Conservation (phyloP, 2,888 invertebrate genomes). For the Agonopterix arenella region DNA sequence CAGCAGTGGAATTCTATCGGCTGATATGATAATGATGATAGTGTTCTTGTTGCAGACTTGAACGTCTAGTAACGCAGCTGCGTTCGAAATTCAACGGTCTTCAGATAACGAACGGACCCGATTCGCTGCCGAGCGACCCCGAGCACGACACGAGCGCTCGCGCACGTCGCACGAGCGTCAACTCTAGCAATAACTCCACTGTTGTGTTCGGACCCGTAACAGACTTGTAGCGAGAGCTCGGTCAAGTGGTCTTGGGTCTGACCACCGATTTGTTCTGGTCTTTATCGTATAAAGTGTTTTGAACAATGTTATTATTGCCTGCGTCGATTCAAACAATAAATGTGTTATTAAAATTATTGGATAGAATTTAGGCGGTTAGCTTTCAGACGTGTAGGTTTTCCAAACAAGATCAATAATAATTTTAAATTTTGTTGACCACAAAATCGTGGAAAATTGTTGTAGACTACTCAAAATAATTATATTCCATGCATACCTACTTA, state of each 20-base stretch:
- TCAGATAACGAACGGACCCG: constrained; percentile 58
- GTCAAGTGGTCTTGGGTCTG: constrained; percentile 32
- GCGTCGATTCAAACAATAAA: too few relatives aligned
- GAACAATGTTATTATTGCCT: too few relatives aligned
- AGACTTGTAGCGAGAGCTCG: constrained; percentile 70
- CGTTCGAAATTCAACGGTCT: constrained; percentile 68
- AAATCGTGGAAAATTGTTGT: too few relatives aligned
- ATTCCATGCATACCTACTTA: too few relatives aligned
- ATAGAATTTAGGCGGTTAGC: too few relatives aligned
- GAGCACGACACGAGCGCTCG: constrained; percentile 52
- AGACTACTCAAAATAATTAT: too few relatives aligned
- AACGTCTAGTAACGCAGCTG: constrained; percentile 76
- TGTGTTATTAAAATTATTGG: too few relatives aligned
- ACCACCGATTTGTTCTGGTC: constrained; percentile 51
- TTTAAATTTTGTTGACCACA: too few relatives aligned
- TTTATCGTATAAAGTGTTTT: constrained; percentile 30
- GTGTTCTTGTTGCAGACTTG: constrained; percentile 63
- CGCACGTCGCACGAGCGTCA: constrained; percentile 48
- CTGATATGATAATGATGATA: too few relatives aligned
- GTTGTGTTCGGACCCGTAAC: constrained; percentile 80
- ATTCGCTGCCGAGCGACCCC: constrained; percentile 60
- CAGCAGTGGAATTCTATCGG: too few relatives aligned
- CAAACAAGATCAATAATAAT: too few relatives aligned
- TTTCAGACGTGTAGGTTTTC: too few relatives aligned
- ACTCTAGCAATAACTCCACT: constrained; percentile 54